Evolutionary conservation across 2,888 invertebrate genomes (phyloP).

Genomic region (Eilema sororculum): DNA sequence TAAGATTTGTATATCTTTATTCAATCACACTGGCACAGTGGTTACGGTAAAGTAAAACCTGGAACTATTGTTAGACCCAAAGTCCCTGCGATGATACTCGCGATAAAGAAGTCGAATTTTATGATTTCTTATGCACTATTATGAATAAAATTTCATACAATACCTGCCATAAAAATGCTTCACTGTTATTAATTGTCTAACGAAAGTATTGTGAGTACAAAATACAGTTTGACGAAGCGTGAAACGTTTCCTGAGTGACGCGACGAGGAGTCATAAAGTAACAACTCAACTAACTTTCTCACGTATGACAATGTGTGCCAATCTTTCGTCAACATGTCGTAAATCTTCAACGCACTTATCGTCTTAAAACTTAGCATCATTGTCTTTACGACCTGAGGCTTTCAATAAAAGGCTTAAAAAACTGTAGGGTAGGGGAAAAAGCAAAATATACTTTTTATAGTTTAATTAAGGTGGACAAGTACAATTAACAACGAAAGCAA

Average conservation of each 20-base stretch:
- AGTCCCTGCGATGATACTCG: background rate
- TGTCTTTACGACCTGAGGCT: background rate
- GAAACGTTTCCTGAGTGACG: conserved; percentile 42
- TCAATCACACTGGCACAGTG: background rate
- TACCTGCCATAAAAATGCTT: conserved; percentile 3
- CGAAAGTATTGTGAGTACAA: conserved; percentile 22
- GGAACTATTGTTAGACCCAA: background rate
- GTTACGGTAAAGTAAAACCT: background rate
- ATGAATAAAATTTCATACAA: background rate
- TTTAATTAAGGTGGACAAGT: background rate
- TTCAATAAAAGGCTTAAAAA: background rate
- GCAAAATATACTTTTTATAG: background rate
- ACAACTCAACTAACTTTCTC: conserved; percentile 48
- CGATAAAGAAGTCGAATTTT: background rate
- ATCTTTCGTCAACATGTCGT: conserved; percentile 31
- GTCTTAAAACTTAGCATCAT: conserved; percentile 26
- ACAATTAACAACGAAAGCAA: conserved; percentile 11
- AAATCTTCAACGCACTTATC: conserved; percentile 36
- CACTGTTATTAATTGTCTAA: conserved; percentile 17
- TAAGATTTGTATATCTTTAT: background rate
- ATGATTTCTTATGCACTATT: background rate
- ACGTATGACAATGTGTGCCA: conserved; percentile 39
- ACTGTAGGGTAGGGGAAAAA: background rate
- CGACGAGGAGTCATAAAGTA: conserved; percentile 43
- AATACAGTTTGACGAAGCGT: conserved; percentile 43